phyloP scores from a whole-genome alignment of 2,113 vertebrate genomes.

The Azemiops feae region DNA sequence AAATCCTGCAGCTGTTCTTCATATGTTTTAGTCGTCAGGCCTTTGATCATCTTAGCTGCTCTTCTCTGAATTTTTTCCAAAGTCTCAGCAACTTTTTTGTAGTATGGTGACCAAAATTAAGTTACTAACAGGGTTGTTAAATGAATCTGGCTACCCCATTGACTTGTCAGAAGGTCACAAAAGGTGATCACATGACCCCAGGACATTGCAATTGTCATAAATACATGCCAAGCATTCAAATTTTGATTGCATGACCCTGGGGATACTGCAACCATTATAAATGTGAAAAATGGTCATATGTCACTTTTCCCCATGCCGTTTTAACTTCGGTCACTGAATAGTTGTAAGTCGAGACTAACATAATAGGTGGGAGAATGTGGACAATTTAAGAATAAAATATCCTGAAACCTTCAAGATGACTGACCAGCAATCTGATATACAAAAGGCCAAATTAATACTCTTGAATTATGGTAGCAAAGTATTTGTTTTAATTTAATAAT shows the following conservation, averaged over 20 bases:
- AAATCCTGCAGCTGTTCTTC: no score
- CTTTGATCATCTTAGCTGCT: no score
- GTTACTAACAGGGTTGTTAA: background rate
- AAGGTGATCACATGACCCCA: background rate
- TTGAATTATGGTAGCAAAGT: background rate
- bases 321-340: background rate
- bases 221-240: background rate
- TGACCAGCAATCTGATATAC: background rate
- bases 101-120: no score
- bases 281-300: background rate
- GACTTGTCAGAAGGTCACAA: background rate
- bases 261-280: background rate
- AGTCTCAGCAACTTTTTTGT: no score
- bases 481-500: background rate
- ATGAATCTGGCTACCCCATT: background rate
- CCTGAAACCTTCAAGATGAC: background rate
- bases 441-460: background rate
- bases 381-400: background rate
- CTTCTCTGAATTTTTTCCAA: no score
- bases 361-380: background rate
- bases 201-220: background rate
- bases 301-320: background rate
- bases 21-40: no score
- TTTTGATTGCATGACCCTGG: background rate
- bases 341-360: background rate